Percentiles rank a stretch among this genome's conserved stretches.
These are phyloP conservation scores for Ptycholaimellus sp. DNA, from an alignment of 2,888 invertebrate species.

Conservation along the genomic window DNA sequence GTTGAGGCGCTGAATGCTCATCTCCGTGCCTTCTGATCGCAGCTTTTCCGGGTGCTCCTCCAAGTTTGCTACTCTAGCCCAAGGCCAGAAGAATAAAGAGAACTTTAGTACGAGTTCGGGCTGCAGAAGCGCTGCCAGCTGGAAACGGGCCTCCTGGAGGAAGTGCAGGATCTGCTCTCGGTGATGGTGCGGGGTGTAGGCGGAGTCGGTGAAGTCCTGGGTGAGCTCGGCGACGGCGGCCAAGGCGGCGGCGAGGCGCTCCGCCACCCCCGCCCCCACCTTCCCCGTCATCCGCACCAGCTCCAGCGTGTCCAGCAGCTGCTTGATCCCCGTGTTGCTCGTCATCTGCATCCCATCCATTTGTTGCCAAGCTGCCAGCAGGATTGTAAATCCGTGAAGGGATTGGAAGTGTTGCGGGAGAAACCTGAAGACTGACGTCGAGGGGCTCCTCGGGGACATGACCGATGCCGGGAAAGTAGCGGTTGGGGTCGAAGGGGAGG, in stretches of 20 bases:
- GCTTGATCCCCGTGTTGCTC: conserved; percentile 54
- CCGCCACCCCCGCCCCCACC: conserved; percentile 41
- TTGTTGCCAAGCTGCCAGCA: too few relatives aligned
- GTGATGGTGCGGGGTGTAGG: conserved; percentile 89
- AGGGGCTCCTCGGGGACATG: conserved; percentile 19
- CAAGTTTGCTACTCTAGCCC: not conserved
- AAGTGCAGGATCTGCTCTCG: conserved; percentile 70
- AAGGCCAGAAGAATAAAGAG: too few relatives aligned
- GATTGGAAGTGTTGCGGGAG: too few relatives aligned
- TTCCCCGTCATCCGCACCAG: conserved; percentile 53
- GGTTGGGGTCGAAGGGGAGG: conserved; percentile 26
- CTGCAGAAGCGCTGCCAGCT: conserved; percentile 65
- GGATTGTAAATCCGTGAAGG: too few relatives aligned
- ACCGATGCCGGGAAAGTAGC: conserved; percentile 11
- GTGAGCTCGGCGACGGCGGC: conserved; percentile 77
- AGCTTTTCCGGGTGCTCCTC: conserved; percentile 10
- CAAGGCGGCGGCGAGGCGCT: conserved; percentile 58
- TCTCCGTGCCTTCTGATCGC: conserved; percentile 15
- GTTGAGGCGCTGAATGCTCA: conserved; percentile 21
- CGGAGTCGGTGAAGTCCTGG: conserved; percentile 89
- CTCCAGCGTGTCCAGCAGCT: conserved; percentile 60
- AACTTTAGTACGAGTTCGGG: conserved; percentile 12
- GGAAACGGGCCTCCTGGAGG: conserved; percentile 63
- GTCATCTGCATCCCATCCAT: conserved; percentile 29
- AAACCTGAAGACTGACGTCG: too few relatives aligned